Evolutionary conservation across 2,113 vertebrate genomes (phyloP).

Genomic region (Callaeas wilsoni): DNA sequence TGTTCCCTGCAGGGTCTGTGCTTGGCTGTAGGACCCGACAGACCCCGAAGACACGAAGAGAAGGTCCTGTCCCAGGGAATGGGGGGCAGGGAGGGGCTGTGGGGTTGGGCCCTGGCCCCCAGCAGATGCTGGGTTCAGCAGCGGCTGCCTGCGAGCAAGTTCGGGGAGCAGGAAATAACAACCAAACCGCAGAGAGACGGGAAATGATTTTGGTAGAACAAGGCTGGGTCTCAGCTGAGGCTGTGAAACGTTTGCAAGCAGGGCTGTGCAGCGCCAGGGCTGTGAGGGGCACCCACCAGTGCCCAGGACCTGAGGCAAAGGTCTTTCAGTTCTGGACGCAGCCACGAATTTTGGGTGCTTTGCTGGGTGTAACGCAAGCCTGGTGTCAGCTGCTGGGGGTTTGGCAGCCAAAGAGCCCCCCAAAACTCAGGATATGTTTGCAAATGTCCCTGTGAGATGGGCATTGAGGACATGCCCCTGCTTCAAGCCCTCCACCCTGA

Average conservation of each 20-base stretch:
- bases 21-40: accelerated
- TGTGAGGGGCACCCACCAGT: neutral
- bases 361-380: accelerated
- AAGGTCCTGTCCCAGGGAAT: accelerated
- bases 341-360: neutral
- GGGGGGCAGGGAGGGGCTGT: neutral
- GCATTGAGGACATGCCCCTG: neutral
- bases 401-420: neutral
- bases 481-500: too few species aligned
- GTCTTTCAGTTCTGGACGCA: neutral
- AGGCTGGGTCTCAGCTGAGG: neutral
- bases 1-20: neutral
- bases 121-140: neutral
- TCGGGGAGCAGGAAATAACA: conserved; percentile 13
- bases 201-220: neutral
- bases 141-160: neutral
- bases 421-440: neutral
- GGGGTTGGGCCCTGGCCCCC: neutral
- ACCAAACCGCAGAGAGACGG: conserved; percentile 27
- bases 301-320: neutral
- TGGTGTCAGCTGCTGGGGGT: neutral
- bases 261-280: neutral
- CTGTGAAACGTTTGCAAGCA: accelerated
- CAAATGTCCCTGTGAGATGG: neutral
- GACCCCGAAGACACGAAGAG: accelerated